Evolutionary conservation across 2,888 invertebrate genomes (phyloP).

Genomic region (Brenthis daphne): DNA sequence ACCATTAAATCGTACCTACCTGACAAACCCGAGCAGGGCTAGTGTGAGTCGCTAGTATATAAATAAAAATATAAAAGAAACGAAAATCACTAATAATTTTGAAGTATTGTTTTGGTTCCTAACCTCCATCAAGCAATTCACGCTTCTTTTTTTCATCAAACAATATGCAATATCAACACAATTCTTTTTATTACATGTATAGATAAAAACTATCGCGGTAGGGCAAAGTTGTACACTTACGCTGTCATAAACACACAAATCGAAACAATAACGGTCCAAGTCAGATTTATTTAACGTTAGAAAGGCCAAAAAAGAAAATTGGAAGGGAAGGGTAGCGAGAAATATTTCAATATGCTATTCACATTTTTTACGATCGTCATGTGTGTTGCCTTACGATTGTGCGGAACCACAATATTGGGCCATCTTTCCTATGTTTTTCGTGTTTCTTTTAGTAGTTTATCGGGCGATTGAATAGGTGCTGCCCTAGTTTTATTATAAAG

Average conservation of each 20-base stretch:
- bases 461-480: slow-evolving; percentile 43
- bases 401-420: slow-evolving; percentile 68
- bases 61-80: too few species aligned
- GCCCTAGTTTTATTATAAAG: slow-evolving; percentile 18
- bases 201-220: neutral
- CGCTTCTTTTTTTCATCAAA: too few species aligned
- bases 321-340: slow-evolving; percentile 71
- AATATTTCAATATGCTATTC: slow-evolving; percentile 80
- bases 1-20: too few species aligned
- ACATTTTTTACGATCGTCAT: slow-evolving; percentile 77
- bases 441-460: slow-evolving; percentile 56
- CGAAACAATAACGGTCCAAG: slow-evolving; percentile 53
- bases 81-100: too few species aligned
- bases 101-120: too few species aligned
- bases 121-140: too few species aligned
- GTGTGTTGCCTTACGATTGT: slow-evolving; percentile 70
- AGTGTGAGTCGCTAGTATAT: too few species aligned
- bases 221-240: slow-evolving; percentile 22
- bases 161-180: too few species aligned
- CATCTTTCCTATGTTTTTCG: slow-evolving; percentile 56
- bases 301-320: slow-evolving; percentile 66
- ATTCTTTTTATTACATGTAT: neutral
- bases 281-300: slow-evolving; percentile 70
- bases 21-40: too few species aligned
- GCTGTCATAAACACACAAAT: slow-evolving; percentile 32